Base-by-base conservation (phyloP, 2,113 vertebrate genomes). In the Actenoides lindsayi region DNA sequence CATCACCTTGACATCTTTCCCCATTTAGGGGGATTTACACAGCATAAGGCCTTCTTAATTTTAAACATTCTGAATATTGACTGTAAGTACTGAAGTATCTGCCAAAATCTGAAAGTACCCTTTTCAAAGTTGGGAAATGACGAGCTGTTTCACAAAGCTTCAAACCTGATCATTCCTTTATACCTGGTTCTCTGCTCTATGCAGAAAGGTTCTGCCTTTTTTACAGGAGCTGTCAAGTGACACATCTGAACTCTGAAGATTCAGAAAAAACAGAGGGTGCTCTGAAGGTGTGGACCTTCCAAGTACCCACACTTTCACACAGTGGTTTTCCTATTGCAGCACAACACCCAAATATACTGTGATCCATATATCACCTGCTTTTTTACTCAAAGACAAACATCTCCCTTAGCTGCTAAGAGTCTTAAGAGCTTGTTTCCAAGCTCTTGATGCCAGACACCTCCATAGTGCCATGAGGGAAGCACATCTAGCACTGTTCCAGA, bases 91-190 rank as follows among this genome's bases (percentile, higher is more conserved):
- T 70, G 37, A 83, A 86, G 21, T 21, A 17, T 19, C 28, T 54
- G 63, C 37, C 42, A 64, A 87, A 91, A 80, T 33, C 64, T 54
- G 53, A 53, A 77, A 59, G 48, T 24, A 28, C 6, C 25, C 60
- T 87, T 56, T 56, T 75, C 24, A 17, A 60, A 82, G 27, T 9
- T 39, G 33, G 28, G 19, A 53, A 79, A 80, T 3, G 16, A 51
- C 0, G 4, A 42, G 12, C 18, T 16, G 27, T 5, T 13, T 42
- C 56, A 30, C 35, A 35, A 35, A 6, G 10, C 56, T 44, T 48
- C n/a, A 2, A 24, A 35, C 17, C 21, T 24, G 3, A 0, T 8
- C 39, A 17, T 44, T 9, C n/a, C 33, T 62, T 20, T 4, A 9
- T 28, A 60, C 7, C 27, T 37, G 42, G 14, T 30, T 53, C 71